Evolutionary conservation across 2,113 vertebrate genomes (phyloP).

Genomic region (Apteryx owenii): DNA sequence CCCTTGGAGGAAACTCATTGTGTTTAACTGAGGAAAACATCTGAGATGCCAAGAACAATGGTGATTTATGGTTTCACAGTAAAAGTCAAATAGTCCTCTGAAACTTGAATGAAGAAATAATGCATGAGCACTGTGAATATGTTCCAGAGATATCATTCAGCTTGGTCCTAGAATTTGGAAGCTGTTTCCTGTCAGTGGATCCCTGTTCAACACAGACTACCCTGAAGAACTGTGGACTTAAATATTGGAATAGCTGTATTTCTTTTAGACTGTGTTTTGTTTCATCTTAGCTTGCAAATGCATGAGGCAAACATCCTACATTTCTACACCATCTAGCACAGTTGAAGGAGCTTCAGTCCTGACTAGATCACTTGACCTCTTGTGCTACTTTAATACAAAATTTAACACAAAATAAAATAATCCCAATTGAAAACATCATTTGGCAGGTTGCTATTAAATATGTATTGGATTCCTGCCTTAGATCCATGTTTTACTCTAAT

Average conservation of each 20-base stretch:
- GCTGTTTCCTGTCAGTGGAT: neutral
- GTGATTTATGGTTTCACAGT: constrained; percentile 39
- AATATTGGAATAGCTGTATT: neutral
- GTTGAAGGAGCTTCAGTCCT: neutral
- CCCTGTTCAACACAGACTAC: neutral
- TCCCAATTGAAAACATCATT: constrained; percentile 3
- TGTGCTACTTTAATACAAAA: neutral
- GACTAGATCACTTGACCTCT: neutral
- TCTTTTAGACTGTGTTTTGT: neutral
- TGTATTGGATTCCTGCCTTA: constrained; percentile 8
- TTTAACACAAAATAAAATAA: constrained; percentile 1
- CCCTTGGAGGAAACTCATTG: neutral
- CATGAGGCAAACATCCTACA: neutral
- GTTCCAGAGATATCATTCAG: neutral
- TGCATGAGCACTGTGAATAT: neutral
- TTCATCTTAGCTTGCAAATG: neutral
- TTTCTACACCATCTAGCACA: neutral
- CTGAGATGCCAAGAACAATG: neutral
- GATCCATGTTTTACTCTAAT: neutral
- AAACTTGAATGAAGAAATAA: constrained; percentile 20
- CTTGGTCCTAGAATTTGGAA: constrained; percentile 10
- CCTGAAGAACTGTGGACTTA: neutral
- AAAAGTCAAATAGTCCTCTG: constrained; percentile 27
- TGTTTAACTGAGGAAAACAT: constrained; percentile 21
- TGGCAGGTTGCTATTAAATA: constrained; percentile 23